phyloP scores from a whole-genome alignment of 2,113 vertebrate species.

The Candoia aspera region DNA sequence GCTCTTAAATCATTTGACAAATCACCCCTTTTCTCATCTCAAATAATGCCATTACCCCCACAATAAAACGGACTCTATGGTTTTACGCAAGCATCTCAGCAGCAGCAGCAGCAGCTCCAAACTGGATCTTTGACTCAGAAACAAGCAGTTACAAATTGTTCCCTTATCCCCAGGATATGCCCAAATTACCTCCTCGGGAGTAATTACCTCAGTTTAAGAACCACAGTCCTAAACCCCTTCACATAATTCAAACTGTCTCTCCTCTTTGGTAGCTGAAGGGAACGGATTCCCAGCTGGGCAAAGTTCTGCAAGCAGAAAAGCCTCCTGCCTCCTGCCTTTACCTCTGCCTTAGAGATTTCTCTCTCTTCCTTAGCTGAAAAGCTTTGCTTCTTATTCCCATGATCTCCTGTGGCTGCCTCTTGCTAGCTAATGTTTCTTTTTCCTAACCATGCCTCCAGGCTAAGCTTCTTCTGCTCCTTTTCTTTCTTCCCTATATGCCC shows the following conservation, averaged over 20 bases:
- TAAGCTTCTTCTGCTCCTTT: background rate
- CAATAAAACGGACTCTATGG: background rate
- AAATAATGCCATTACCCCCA: background rate
- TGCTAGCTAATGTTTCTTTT: background rate
- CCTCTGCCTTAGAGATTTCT: background rate
- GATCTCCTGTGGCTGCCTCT: background rate
- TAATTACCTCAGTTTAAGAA: background rate
- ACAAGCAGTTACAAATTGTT: background rate
- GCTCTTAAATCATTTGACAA: background rate
- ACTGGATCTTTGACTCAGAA: background rate
- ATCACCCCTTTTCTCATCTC: background rate
- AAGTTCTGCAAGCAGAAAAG: background rate
- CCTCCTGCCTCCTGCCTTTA: background rate
- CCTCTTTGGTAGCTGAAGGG: background rate
- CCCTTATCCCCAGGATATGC: background rate
- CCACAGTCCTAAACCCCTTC: background rate
- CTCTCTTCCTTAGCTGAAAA: background rate
- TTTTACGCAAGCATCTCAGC: background rate
- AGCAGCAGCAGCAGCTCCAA: background rate
- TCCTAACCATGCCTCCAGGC: background rate
- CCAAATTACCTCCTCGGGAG: background rate
- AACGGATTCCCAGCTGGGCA: background rate
- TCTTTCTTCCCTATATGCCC: background rate
- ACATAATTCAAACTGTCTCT: background rate
- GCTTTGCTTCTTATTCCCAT: background rate